phyloP scores from a whole-genome alignment of 2,888 invertebrate species.

The Marronus borbonicus region DNA sequence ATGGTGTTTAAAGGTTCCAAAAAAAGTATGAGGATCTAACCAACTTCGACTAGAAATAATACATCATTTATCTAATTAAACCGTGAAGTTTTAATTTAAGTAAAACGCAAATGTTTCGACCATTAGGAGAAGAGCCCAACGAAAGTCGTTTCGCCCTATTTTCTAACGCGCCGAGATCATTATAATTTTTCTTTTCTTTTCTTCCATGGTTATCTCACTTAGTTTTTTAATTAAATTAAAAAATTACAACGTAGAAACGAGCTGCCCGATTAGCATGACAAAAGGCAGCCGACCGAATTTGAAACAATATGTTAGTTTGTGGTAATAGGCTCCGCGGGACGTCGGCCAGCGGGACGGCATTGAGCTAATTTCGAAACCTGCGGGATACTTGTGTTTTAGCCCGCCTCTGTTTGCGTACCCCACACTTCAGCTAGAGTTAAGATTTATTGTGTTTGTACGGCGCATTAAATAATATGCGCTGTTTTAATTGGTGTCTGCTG shows the following conservation, averaged over 20 bases:
- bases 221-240: conserved; percentile 65
- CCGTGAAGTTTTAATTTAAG: no score
- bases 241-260: conserved; percentile 63
- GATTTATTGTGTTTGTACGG: conserved; percentile 57
- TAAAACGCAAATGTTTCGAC: no score
- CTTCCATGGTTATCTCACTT: not conserved
- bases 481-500: conserved; percentile 26
- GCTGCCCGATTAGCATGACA: conserved; percentile 63
- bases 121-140: no score
- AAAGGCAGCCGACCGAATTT: conserved; percentile 65
- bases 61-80: no score
- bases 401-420: conserved; percentile 58
- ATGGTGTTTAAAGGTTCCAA: no score
- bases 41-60: no score
- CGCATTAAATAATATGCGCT: conserved; percentile 38
- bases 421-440: conserved; percentile 52
- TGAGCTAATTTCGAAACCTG: conserved; percentile 56
- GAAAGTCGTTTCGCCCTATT: no score
- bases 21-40: no score
- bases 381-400: conserved; percentile 53
- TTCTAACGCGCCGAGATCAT: conserved; percentile 29
- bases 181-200: conserved; percentile 14
- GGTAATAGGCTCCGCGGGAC: conserved; percentile 55
- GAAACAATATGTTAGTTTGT: conserved; percentile 71
- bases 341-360: conserved; percentile 54